Percentiles rank a stretch among this genome's conserved stretches.
phyloP scores from a whole-genome alignment of 2,888 invertebrate genomes.

The Junonia oenone region DNA sequence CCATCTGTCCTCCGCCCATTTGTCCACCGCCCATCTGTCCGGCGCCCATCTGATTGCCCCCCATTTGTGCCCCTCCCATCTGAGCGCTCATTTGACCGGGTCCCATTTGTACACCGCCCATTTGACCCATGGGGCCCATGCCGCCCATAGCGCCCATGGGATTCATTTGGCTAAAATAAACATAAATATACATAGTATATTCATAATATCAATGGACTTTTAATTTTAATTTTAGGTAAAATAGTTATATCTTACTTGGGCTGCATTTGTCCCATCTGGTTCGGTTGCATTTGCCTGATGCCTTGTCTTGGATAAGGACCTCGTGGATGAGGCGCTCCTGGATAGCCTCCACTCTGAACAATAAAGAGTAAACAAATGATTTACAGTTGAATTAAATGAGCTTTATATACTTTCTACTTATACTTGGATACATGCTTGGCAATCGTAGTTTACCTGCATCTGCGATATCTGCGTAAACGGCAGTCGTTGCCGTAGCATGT shows the following conservation, averaged over 20 bases:
- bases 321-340: conserved; percentile 58
- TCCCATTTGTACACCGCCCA: conserved; percentile 57
- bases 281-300: conserved; percentile 71
- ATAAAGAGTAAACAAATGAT: not conserved
- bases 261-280: conserved; percentile 71
- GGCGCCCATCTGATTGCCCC: conserved; percentile 58
- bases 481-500: conserved; percentile 89
- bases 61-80: conserved; percentile 56
- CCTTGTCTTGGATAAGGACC: conserved; percentile 63
- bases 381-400: not conserved
- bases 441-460: conserved; percentile 52
- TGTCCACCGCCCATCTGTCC: conserved; percentile 59
- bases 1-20: conserved; percentile 58
- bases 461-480: conserved; percentile 80
- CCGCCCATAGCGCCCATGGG: conserved; percentile 66
- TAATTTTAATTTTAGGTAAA: not conserved
- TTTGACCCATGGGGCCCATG: conserved; percentile 67
- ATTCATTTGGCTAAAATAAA: conserved; percentile 72
- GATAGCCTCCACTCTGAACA: conserved; percentile 52
- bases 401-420: not conserved
- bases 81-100: conserved; percentile 47
- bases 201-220: no score
- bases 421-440: not conserved
- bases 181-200: no score
- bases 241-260: conserved; percentile 48